A percentile compares a stretch with the other conserved stretches of the same genome.
Evolutionary conservation across 2,113 vertebrate genomes (phyloP).

Genomic region (Amblyornis subalaris): DNA sequence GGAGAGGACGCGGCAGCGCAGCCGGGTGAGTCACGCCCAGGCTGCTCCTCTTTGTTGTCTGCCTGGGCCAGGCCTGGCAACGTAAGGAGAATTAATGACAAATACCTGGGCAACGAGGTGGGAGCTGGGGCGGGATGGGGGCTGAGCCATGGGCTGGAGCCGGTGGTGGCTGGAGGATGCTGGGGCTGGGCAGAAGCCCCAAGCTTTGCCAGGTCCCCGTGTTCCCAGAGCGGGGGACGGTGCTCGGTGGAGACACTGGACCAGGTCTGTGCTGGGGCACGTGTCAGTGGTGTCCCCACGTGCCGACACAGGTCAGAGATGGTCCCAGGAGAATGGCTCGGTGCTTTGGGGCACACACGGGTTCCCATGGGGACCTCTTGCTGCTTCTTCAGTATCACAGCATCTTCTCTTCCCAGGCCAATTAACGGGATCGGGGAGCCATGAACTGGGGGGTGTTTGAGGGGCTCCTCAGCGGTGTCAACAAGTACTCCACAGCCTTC

Average conservation of each 20-base stretch:
- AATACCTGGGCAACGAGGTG: neutral
- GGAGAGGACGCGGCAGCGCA: neutral
- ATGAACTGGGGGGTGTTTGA: conserved; percentile 94
- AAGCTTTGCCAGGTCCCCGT: accelerated
- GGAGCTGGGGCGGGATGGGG: neutral
- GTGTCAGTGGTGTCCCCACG: accelerated
- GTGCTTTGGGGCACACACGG: neutral
- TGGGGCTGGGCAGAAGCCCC: neutral
- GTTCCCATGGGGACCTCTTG: accelerated
- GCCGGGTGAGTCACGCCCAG: neutral
- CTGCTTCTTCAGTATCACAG: accelerated
- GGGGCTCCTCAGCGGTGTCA: conserved; percentile 86
- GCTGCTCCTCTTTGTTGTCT: neutral
- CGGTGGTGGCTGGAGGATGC: neutral
- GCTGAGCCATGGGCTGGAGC: accelerated
- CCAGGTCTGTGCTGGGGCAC: neutral
- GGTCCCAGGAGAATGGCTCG: accelerated
- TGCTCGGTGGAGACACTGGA: accelerated
- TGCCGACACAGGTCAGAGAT: neutral
- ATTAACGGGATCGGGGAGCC: neutral
- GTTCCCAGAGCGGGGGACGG: accelerated
- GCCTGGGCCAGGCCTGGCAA: neutral
- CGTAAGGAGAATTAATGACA: neutral
- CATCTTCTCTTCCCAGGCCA: neutral
- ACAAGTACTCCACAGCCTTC: conserved; percentile 93